A percentile compares a stretch with the other conserved stretches of the same genome.
Evolutionary conservation across 2,888 invertebrate species (phyloP).

Genomic region (Macrophya annulata): DNA sequence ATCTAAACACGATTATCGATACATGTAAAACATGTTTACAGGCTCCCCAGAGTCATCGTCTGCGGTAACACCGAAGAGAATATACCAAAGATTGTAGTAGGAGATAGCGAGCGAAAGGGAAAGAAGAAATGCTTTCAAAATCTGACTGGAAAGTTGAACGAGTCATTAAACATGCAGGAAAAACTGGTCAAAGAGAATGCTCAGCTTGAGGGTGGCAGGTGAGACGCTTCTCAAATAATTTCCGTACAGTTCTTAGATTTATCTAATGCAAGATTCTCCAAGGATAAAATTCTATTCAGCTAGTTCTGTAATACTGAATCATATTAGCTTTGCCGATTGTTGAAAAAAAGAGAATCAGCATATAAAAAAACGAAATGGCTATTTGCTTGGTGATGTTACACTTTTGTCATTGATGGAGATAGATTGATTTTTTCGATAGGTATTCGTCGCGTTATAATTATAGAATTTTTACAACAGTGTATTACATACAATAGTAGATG

Average conservation of each 20-base stretch:
- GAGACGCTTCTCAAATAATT: constrained; percentile 56
- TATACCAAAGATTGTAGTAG: constrained; percentile 82
- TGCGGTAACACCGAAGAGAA: constrained; percentile 81
- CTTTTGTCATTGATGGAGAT: constrained; percentile 58
- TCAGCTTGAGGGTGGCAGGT: constrained; percentile 86
- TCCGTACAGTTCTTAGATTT: constrained; percentile 53
- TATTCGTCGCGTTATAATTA: neutral
- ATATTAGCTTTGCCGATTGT: constrained; percentile 32
- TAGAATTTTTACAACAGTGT: constrained; percentile 54
- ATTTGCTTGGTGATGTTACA: constrained; percentile 43
- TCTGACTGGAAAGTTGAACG: constrained; percentile 82
- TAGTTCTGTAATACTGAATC: neutral
- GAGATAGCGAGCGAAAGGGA: constrained; percentile 77
- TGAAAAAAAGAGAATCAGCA: constrained; percentile 22
- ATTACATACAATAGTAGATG: neutral
- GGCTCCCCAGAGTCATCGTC: constrained; percentile 81
- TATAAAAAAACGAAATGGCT: constrained; percentile 31
- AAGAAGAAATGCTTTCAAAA: constrained; percentile 69
- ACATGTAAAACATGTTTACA: constrained; percentile 55
- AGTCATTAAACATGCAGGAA: constrained; percentile 86
- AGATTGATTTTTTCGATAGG: constrained; percentile 42
- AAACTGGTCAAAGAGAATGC: constrained; percentile 86
- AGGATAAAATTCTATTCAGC: neutral
- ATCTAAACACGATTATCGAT: neutral
- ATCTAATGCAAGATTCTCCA: neutral